Conservation (phyloP, 2,888 invertebrate genomes). For the Tryphoninae sp. region DNA sequence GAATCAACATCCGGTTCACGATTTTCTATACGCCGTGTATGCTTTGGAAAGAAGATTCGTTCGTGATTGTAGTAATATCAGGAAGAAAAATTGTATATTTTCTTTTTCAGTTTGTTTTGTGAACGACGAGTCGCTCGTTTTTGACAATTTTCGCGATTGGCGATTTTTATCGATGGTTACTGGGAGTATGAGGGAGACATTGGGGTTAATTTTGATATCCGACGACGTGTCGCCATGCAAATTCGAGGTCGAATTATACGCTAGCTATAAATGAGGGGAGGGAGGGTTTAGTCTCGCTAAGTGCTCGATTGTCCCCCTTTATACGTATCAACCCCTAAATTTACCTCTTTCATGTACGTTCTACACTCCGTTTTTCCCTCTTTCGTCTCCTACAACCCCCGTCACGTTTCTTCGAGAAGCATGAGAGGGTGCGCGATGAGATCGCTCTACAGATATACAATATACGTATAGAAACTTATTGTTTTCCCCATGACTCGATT, state of each 20-base stretch:
- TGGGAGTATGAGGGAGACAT: neutral
- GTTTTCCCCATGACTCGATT: slow-evolving; percentile 74
- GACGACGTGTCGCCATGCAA: neutral
- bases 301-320: slow-evolving; percentile 71
- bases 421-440: slow-evolving; percentile 52
- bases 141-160: no score
- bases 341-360: slow-evolving; percentile 30
- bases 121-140: no score
- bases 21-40: slow-evolving; percentile 10
- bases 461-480: slow-evolving; percentile 67
- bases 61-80: slow-evolving; percentile 22
- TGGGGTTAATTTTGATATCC: neutral
- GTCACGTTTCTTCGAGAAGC: slow-evolving; percentile 45
- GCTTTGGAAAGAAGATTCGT: slow-evolving; percentile 26
- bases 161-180: no score
- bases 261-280: slow-evolving; percentile 41
- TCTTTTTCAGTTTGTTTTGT: no score
- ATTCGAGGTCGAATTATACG: slow-evolving; percentile 51
- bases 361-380: slow-evolving; percentile 31
- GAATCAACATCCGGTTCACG: slow-evolving; percentile 52
- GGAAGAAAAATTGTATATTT: neutral
- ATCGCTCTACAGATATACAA: slow-evolving; percentile 44
- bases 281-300: slow-evolving; percentile 59
- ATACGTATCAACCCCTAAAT: slow-evolving; percentile 27
- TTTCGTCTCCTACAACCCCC: slow-evolving; percentile 65